Base-by-base conservation (phyloP, 2,113 vertebrate genomes). In the Leptosomus discolor region DNA sequence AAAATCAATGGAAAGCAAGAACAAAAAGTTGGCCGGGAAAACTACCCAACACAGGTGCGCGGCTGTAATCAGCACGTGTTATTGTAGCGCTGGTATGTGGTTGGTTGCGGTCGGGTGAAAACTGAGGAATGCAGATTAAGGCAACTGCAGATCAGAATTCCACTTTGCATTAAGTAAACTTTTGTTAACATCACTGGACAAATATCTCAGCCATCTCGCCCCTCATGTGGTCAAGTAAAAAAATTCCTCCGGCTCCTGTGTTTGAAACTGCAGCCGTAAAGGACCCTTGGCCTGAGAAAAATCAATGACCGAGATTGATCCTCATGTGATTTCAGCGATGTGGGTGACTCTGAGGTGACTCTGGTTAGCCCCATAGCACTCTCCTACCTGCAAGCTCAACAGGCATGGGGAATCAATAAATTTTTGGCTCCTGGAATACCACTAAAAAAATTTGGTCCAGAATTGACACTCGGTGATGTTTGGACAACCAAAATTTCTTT, bases 111-210 rank as follows among this genome's bases (percentile, higher is more conserved):
- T 56, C 4, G 24, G 88, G 39, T 89, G 48, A 92, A 93, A 92
- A 91, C 30, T 8, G 43, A 97, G 86, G 97, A 96, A 96, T 91
- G 92, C 0, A 8, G 86, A 97, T 97, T 94, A 97, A 92, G 48
- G 82, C 51, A 91, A 85, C 0, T 85, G 78, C 57, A 91, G 91
- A 95, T 60, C 83, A 87, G 73, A 97, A 97, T 94, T 96, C 92
- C 80, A 73, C 48, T 91, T 63, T 82, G 76, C 77, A 89, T 96
- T 92, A 95, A 67, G 61, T 79, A 71, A 92, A 92, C 48, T 86
- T 91, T 11, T 76, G 88, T 82, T 92, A 83, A 68, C 8, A 6
- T 15, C 60, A 45, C 39, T 26, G 22, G 83, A 81, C 51, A 94
- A 95, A 87, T 27, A 75, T 30, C 53, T 82, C 36, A 9, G 43